A percentile compares a stretch with the other conserved stretches of the same genome.
Evolutionary conservation across 2,888 invertebrate species (phyloP).

Genomic region (Cerastis leucographa): DNA sequence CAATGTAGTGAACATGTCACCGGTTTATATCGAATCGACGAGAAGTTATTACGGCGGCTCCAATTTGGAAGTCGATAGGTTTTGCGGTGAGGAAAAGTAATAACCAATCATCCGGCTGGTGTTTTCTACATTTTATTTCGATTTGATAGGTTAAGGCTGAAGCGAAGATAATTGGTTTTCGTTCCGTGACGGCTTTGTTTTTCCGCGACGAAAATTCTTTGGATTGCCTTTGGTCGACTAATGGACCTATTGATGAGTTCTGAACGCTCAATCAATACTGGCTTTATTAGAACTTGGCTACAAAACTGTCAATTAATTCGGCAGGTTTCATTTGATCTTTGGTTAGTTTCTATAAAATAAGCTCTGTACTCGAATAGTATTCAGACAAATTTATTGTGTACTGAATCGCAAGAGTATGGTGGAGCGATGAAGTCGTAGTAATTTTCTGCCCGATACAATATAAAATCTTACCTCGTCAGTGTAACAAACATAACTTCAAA

Average conservation of each 20-base stretch:
- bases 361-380: neutral
- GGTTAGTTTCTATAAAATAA: slow-evolving; percentile 21
- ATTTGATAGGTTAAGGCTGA: slow-evolving; percentile 57
- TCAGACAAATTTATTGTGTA: neutral
- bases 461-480: slow-evolving; percentile 6
- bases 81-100: slow-evolving; percentile 62
- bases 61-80: slow-evolving; percentile 65
- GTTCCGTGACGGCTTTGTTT: slow-evolving; percentile 60
- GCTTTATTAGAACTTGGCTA: slow-evolving; percentile 16
- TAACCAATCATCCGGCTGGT: slow-evolving; percentile 63
- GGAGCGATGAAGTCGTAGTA: neutral
- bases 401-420: neutral
- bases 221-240: slow-evolving; percentile 48
- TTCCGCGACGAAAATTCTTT: slow-evolving; percentile 47
- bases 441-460: neutral
- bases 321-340: neutral
- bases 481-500: slow-evolving; percentile 20
- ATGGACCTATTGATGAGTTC: slow-evolving; percentile 56
- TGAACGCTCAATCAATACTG: slow-evolving; percentile 25
- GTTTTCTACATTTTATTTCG: slow-evolving; percentile 66
- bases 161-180: slow-evolving; percentile 66
- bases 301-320: slow-evolving; percentile 26
- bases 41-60: slow-evolving; percentile 58
- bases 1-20: slow-evolving; percentile 57
- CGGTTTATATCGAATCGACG: slow-evolving; percentile 54